Evolutionary conservation across 2,113 vertebrate species (phyloP).

Genomic region (Pelecanus crispus): DNA sequence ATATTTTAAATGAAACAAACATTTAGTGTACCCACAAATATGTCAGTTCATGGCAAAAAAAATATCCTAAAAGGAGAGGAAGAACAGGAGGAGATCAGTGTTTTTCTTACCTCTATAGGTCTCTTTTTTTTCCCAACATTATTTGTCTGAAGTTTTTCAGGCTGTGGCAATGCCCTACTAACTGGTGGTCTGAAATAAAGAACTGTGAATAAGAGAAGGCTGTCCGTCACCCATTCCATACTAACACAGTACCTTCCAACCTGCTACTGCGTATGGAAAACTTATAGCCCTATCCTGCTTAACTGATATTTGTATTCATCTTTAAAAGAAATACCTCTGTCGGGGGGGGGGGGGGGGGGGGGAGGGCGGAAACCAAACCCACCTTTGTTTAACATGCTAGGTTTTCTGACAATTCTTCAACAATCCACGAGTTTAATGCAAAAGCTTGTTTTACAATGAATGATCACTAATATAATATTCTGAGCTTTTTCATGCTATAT

Average conservation of each 20-base stretch:
- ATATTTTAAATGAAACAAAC: background rate
- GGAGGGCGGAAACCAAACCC: no score
- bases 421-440: background rate
- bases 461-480: background rate
- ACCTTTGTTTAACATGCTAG: background rate
- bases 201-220: conserved; percentile 72
- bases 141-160: conserved; percentile 97
- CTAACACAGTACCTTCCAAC: conserved; percentile 52
- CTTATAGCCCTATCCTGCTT: background rate
- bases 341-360: no score
- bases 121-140: conserved; percentile 98
- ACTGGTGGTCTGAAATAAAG: conserved; percentile 93
- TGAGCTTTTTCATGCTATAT: background rate
- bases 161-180: conserved; percentile 94
- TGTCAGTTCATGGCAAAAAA: background rate
- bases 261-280: background rate
- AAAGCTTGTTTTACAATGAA: background rate
- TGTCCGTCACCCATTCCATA: conserved; percentile 57
- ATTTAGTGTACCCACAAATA: background rate
- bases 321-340: background rate
- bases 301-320: background rate
- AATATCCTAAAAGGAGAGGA: background rate
- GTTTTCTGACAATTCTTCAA: background rate
- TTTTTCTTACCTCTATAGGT: conserved; percentile 88
- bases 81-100: background rate